phyloP scores from a whole-genome alignment of 2,797 vertebrate species.

The Myotis findleyi region DNA sequence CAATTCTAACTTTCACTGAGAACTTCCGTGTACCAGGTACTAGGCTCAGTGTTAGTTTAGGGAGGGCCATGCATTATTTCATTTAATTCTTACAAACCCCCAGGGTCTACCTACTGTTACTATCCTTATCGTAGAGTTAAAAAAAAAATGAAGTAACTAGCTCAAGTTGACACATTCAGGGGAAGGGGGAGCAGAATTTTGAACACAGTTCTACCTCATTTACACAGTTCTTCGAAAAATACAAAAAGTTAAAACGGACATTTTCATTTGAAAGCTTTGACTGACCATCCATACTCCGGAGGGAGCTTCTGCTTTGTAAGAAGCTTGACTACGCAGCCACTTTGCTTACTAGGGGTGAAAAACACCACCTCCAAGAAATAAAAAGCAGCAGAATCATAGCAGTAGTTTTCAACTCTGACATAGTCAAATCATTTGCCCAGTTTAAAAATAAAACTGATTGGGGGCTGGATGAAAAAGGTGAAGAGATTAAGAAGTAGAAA shows the following conservation, averaged over 20 bases:
- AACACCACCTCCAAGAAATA: not conserved
- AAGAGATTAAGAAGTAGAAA: not conserved
- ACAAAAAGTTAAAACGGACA: not conserved
- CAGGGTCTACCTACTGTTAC: not conserved
- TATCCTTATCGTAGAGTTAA: not conserved
- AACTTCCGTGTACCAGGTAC: not conserved
- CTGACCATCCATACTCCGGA: not conserved
- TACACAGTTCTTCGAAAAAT: not conserved
- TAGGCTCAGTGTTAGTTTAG: not conserved
- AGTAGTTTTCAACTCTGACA: constrained; percentile 16
- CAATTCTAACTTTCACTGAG: not conserved
- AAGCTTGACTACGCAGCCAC: not conserved
- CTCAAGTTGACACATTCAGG: not conserved
- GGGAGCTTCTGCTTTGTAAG: constrained; percentile 14
- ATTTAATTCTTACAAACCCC: not conserved
- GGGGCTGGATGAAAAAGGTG: not conserved
- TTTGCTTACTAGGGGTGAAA: not conserved
- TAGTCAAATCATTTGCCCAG: not conserved
- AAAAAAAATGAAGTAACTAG: not conserved
- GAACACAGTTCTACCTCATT: not conserved
- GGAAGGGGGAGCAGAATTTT: not conserved
- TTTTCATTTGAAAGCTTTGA: not conserved
- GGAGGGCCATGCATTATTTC: not conserved
- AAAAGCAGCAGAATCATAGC: not conserved
- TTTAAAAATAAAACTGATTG: constrained; percentile 17